These are phyloP conservation scores for Chelonia mydas DNA, from an alignment of 2,797 vertebrate genomes.

Conservation along the genomic window DNA sequence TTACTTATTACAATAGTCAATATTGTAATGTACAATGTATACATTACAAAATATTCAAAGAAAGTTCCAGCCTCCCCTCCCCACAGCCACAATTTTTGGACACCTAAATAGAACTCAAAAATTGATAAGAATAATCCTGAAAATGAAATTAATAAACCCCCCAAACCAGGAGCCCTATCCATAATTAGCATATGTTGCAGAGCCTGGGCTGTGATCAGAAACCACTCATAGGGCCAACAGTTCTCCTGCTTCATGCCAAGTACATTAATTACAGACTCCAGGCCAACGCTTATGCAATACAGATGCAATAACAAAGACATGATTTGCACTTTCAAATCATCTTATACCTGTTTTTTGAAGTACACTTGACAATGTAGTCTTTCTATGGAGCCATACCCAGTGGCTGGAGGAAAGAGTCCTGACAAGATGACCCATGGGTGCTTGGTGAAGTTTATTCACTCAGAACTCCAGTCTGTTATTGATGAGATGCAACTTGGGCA, in stretches of 20 bases:
- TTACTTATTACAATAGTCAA: neutral
- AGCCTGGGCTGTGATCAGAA: neutral
- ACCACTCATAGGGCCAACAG: neutral
- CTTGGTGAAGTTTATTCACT: neutral
- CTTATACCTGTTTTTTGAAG: neutral
- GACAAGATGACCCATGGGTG: neutral
- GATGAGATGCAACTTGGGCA: neutral
- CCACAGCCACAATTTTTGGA: neutral
- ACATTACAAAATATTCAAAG: neutral
- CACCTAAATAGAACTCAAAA: neutral
- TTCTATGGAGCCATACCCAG: neutral
- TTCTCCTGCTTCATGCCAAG: neutral
- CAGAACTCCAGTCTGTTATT: neutral
- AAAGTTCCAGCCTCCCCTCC: neutral
- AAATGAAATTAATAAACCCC: neutral
- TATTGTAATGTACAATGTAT: neutral
- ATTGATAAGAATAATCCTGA: neutral
- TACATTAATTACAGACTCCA: neutral
- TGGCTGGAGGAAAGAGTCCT: neutral
- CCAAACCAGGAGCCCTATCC: neutral
- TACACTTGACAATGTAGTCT: neutral
- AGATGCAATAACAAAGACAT: neutral
- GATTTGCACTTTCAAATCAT: neutral
- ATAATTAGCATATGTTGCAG: neutral
- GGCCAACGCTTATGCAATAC: neutral